Evolutionary conservation across 2,888 invertebrate genomes (phyloP).

Genomic region (Rhamphomyia laevipes): DNA sequence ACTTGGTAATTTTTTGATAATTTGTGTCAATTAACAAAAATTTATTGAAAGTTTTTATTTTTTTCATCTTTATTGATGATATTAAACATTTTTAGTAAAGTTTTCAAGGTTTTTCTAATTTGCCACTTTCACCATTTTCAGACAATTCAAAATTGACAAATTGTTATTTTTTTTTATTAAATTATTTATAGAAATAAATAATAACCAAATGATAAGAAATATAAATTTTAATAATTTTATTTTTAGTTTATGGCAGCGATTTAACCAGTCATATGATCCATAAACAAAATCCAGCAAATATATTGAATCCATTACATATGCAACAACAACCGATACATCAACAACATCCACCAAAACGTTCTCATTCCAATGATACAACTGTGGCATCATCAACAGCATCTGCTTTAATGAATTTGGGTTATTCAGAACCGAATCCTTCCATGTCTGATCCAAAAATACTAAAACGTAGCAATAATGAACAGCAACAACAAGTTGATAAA

Average conservation of each 20-base stretch:
- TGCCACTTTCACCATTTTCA: too few species aligned
- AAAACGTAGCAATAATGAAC: neutral
- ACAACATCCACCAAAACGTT: neutral
- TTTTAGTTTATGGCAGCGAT: neutral
- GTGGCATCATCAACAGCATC: slow-evolving; percentile 4
- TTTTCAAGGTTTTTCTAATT: too few species aligned
- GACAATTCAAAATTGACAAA: too few species aligned
- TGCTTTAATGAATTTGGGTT: neutral
- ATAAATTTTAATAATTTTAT: neutral
- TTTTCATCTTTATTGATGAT: too few species aligned
- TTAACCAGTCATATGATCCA: neutral
- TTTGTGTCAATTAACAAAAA: too few species aligned
- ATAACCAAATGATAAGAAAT: too few species aligned
- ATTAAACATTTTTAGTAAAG: too few species aligned
- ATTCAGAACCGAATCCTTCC: neutral
- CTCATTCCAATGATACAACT: neutral
- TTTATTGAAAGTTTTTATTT: too few species aligned
- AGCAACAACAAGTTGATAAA: slow-evolving; percentile 11
- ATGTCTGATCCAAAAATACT: neutral
- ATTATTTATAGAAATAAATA: too few species aligned
- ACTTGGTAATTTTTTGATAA: too few species aligned
- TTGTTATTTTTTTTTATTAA: too few species aligned
- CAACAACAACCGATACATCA: slow-evolving; percentile 1
- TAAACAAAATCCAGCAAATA: neutral
- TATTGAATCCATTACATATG: too few species aligned